Evolutionary conservation across 1,140 invertebrate genomes (phyloP), one percentile per base, ranked within the genome.

Genomic region (Zaprionus vittiger): DNA sequence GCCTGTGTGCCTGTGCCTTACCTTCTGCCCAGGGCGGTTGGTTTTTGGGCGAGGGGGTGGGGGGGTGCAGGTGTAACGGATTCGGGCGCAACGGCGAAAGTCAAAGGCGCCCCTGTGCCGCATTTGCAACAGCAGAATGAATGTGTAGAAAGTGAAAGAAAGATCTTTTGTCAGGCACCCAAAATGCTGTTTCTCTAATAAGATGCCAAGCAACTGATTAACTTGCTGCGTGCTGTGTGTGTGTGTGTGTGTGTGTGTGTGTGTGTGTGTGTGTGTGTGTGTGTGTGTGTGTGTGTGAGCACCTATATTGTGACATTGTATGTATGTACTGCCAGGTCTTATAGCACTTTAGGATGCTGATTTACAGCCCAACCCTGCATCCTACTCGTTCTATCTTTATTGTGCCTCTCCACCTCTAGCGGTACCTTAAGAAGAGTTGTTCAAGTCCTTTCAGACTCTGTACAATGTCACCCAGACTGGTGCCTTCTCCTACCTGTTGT

Each of bases 101-200:
- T 73, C 74, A 77, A 62, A 73, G 49, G 62, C 20, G 47, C 47
- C 47, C 20, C 67, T 24, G 67, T 24, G 41, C 41, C 52, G 41
- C 38, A 22, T 49, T 77, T 55, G 60, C 28, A 77, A 75, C 67
- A 61, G 67, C 59, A 77, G 69, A 73, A 73, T 68, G 54, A 63
- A 52, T 68, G 59, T 77, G 71, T 69, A 77, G 75, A 77, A 77
- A 77, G 75, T 73, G 71, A 77, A 77, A 77, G 71, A 77, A 77
- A 77, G 62, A 71, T 76, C 63, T 56, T 56, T 44, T 14, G n/a
- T 44, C 47, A 56, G 20, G 31, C 49, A 41, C 6, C 52, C n/a
- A 37, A 26, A 55, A 28, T 52, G 11, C 1, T 22, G 5, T 31
- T 54, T 24, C 47, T 20, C 9, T n/a, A 57, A 49, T 49, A 47